phyloP scores from a whole-genome alignment of 1,140 invertebrate genomes.

The Campodea augens region DNA sequence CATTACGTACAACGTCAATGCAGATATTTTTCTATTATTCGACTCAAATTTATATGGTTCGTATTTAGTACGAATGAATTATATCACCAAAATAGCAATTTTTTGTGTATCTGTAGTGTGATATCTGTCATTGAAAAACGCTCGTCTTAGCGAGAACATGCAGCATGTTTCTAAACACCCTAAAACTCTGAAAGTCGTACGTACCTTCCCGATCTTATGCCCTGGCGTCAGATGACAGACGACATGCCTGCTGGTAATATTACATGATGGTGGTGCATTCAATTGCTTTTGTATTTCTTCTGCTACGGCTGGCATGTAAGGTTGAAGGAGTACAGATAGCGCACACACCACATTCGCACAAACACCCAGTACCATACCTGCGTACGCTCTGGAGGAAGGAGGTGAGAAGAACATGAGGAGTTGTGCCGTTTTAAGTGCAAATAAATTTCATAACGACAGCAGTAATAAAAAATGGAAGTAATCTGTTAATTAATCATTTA shows the following conservation, averaged over 20 bases:
- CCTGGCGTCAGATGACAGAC: slow-evolving; percentile 46
- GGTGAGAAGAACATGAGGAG: slow-evolving; percentile 13
- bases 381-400: slow-evolving; percentile 38
- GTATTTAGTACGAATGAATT: slow-evolving; percentile 2
- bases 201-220: slow-evolving; percentile 70
- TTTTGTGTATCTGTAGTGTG: neutral
- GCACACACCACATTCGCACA: slow-evolving; percentile 69
- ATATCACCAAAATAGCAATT: too few species aligned
- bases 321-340: slow-evolving; percentile 59
- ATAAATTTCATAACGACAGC: too few species aligned
- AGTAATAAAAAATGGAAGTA: slow-evolving; percentile 12
- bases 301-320: slow-evolving; percentile 77
- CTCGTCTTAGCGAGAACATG: neutral
- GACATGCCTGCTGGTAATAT: slow-evolving; percentile 37
- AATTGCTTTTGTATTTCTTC: slow-evolving; percentile 48
- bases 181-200: neutral
- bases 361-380: slow-evolving; percentile 67
- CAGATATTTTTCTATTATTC: too few species aligned
- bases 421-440: too few species aligned
- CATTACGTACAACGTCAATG: too few species aligned
- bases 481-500: slow-evolving; percentile 2
- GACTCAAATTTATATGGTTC: slow-evolving; percentile 1
- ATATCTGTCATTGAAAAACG: neutral
- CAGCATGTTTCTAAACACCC: neutral
- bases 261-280: slow-evolving; percentile 31